Base-by-base conservation (phyloP, 1,140 invertebrate species). In the Trypoxylus dichotomus region DNA sequence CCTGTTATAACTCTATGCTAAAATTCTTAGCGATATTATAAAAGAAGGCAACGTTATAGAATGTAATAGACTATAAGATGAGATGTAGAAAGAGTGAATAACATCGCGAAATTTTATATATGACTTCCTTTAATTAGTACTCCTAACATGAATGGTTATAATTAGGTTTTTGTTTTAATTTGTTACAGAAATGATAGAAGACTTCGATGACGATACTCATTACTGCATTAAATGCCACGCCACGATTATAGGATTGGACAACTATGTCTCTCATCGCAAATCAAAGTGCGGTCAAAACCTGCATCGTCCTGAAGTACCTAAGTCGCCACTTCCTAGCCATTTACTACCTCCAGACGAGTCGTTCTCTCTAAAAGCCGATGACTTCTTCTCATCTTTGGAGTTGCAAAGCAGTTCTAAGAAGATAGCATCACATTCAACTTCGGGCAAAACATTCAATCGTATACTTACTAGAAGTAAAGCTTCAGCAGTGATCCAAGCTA, bases 301-400 rank as follows among this genome's bases (percentile, higher is more conserved):
- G 86, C 78, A 77, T 84, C 3, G 81, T 82, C 3, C 79, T 81
- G 74, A 86, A 27, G 37, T 89, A 73, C 83, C 83, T 43, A 84
- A 90, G 81, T 88, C 88, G 41, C 87, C 87, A 71, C 86, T 83
- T 3, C 80, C 82, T 6, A 83, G 80, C 71, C 81, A 81, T 75
- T 63, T 85, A 11, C 75, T 83, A 37, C 78, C 80, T 19, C 78
- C 83, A 25, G 83, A 85, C 74, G 83, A 82, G 79, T 74, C 83
- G 15, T 90, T 91, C 75, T 87, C 89, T 60, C 85, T 94, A 5
- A 93, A 93, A 42, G 93, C 94, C 0, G 94, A 94, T 82, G 91
- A 94, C 15, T 96, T 96, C 83, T 97, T 96, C 83, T 94, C 92
- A 25, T 95, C 93, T 0, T 85, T 97, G 27, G 93, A 96, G 83